Evolutionary conservation across 2,888 invertebrate genomes (phyloP).

Genomic region (Cristatella mucedo): DNA sequence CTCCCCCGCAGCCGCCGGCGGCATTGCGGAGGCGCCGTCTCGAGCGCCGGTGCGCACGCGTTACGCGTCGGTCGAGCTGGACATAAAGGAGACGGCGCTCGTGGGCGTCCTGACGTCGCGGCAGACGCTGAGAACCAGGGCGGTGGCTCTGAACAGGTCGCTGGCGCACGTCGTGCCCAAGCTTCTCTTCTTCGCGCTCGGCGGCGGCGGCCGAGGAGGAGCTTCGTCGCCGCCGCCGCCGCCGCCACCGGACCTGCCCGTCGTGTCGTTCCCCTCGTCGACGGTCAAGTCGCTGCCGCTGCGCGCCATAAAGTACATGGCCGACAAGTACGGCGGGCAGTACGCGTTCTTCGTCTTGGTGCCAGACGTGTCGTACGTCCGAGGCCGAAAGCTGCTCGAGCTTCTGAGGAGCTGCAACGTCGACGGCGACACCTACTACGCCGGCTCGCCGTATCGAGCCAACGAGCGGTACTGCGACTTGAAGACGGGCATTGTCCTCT

Average conservation of each 20-base stretch:
- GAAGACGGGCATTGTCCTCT: too few species aligned
- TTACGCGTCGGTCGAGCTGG: slow-evolving; percentile 85
- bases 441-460: too few species aligned
- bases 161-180: too few species aligned
- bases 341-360: slow-evolving; percentile 83
- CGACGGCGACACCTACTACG: too few species aligned
- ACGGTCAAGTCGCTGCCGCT: slow-evolving; percentile 60
- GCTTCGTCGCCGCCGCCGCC: slow-evolving; percentile 7
- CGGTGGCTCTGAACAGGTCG: slow-evolving; percentile 71
- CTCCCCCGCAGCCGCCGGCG: too few species aligned
- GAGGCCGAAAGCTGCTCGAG: too few species aligned
- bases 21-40: too few species aligned
- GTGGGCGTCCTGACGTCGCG: slow-evolving; percentile 58
- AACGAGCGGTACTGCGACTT: too few species aligned
- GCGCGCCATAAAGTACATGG: slow-evolving; percentile 72
- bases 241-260: slow-evolving; percentile 34
- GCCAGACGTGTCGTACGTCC: slow-evolving; percentile 67
- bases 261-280: slow-evolving; percentile 73
- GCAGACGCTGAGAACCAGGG: slow-evolving; percentile 46
- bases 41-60: slow-evolving; percentile 74
- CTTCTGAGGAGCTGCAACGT: too few species aligned
- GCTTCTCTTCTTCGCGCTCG: too few species aligned
- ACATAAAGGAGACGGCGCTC: slow-evolving; percentile 72
- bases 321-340: slow-evolving; percentile 69
- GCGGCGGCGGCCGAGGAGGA: too few species aligned